phyloP scores from a whole-genome alignment of 2,113 vertebrate species.

The Podarcis muralis region DNA sequence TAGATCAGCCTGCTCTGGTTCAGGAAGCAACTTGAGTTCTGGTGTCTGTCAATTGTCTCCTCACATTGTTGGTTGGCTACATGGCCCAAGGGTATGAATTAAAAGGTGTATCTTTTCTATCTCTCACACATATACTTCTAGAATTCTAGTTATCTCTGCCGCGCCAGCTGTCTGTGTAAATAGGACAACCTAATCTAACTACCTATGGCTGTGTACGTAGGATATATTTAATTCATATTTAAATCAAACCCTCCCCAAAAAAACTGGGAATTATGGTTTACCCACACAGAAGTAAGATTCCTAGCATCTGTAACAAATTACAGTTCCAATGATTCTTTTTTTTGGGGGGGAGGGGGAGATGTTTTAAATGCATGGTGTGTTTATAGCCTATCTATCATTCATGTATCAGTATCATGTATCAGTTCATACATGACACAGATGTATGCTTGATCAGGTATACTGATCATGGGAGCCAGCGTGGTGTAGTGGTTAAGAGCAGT shows the following conservation, averaged over 20 bases:
- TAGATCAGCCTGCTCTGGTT: slow-evolving; percentile 4
- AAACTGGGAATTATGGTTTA: too few relatives aligned
- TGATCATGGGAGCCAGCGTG: too few relatives aligned
- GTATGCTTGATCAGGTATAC: neutral
- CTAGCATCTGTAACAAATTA: too few relatives aligned
- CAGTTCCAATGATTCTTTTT: too few relatives aligned
- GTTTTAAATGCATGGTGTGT: too few relatives aligned
- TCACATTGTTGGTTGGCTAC: slow-evolving; percentile 16
- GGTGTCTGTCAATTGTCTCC: neutral
- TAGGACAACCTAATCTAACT: neutral
- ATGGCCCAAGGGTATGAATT: neutral
- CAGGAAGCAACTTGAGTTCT: neutral
- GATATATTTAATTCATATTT: too few relatives aligned
- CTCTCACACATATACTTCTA: neutral
- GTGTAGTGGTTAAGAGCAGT: too few relatives aligned
- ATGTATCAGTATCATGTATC: neutral
- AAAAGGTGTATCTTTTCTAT: neutral
- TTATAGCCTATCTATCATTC: neutral
- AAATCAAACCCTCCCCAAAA: too few relatives aligned
- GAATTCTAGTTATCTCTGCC: neutral
- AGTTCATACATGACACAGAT: neutral
- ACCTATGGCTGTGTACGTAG: neutral
- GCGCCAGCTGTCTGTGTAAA: too few relatives aligned
- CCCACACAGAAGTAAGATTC: too few relatives aligned
- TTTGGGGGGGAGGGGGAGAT: too few relatives aligned